Evolutionary conservation across 2,113 vertebrate species (phyloP), one percentile per base, ranked within the genome.

Genomic region (Eurypyga helias): DNA sequence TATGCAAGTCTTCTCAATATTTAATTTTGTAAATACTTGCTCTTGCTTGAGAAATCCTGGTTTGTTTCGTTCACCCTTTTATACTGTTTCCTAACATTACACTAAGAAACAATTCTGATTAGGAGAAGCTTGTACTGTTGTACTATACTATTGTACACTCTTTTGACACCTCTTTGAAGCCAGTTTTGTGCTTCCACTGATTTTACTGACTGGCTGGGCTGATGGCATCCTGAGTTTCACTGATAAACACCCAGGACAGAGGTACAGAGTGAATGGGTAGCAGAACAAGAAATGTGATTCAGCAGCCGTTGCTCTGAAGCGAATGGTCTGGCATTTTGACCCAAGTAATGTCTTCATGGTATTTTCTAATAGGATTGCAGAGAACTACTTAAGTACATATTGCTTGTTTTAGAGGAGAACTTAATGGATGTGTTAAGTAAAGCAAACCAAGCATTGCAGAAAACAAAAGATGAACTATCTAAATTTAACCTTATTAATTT

Each of bases 401-500:
- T 87, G 9, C 15, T 48, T 87, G 46, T 62, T 83, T 86, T n/a
- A 33, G 31, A 36, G 28, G 15, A 77, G 36, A 90, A 34, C 61
- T 69, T 75, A 87, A 48, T 75, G 41, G 69, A 15, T 58, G 23
- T 51, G n/a, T 71, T 45, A 83, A 65, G 21, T 16, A 64, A 85
- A 92, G 46, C 24, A 92, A 82, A 90, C 17, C 24, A 94, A 97
- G 77, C 43, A 34, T 52, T 92, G 23, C 28, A 61, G 55, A 83
- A 91, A 94, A 83, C 43, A 73, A 84, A 91, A 85, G 69, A 81
- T 54, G 71, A 80, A 82, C 88, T 33, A 67, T 55, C 10, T 96
- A 79, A 93, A 93, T 94, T 92, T 98, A 96, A 98, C 88, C 62
- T 70, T 94, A 89, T 88, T 95, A 65, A 41, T 97, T 95, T 96